Percentiles rank a stretch among this genome's conserved stretches.
Conservation (phyloP, 2,888 invertebrate species). For the Pheosia tremula region DNA sequence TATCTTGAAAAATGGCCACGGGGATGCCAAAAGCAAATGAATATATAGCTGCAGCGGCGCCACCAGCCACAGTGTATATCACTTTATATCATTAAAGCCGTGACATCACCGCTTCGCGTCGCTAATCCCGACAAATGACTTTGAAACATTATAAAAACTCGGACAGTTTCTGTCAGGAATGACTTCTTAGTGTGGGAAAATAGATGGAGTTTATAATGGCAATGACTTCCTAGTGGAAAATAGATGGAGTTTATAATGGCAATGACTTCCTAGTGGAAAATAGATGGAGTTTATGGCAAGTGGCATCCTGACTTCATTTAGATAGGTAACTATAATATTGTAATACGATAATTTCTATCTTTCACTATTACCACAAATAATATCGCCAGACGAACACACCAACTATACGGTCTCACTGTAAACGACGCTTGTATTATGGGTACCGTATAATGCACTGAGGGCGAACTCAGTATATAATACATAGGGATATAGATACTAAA, state of each 20-base stretch:
- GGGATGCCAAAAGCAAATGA: constrained; percentile 33
- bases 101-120: constrained; percentile 31
- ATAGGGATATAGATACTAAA: too few species aligned
- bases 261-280: constrained; percentile 1
- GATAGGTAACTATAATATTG: too few species aligned
- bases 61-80: constrained; percentile 36
- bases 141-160: constrained; percentile 37
- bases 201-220: constrained; percentile 1
- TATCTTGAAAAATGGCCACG: constrained; percentile 40
- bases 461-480: too few species aligned
- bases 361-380: too few species aligned
- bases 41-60: constrained; percentile 34
- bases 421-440: too few species aligned
- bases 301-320: not conserved
- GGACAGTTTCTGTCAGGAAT: constrained; percentile 30
- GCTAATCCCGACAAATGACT: constrained; percentile 45
- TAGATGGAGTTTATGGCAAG: not conserved
- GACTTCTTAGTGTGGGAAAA: not conserved
- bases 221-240: constrained; percentile 1
- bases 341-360: too few species aligned
- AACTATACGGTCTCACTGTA: too few species aligned
- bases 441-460: too few species aligned
- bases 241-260: constrained; percentile 1
- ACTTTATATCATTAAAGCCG: constrained; percentile 41
- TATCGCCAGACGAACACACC: too few species aligned